Evolutionary conservation across 2,888 invertebrate species (phyloP), one percentile per base, ranked within the genome.

Genomic region (Athalia cordata): DNA sequence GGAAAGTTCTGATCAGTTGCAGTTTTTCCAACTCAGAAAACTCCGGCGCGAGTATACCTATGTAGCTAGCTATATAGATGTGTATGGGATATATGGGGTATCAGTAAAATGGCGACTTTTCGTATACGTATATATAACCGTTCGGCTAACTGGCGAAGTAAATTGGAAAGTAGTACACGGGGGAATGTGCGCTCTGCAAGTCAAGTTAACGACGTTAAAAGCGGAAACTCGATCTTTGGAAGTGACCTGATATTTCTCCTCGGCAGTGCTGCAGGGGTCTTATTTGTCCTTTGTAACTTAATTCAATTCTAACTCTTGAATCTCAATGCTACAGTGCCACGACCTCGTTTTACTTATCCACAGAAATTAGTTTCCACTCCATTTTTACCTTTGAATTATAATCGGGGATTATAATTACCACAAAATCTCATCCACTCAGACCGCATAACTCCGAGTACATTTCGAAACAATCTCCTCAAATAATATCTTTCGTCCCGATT

Each of bases 131-230:
- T 29, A 29, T 29, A 29, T 29, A 29, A 29, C 29, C 29, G 29
- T 57, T 13, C 13, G 45, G 75, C 61, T 75, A 75, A 62, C 75
- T 62, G 64, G 62, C 62, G 59, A 75, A 62, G 61, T 29, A 64
- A 75, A 75, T 75, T 75, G 61, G 49, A 75, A 75, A 75, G 75
- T 75, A 75, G 62, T 62, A 75, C 75, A 64, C 75, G 15, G 11
- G 62, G 75, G 62, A 75, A 64, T 29, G 50, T 50, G 61, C 61
- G 62, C 64, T 75, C 62, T 75, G 75, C 50, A 75, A 75, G 62
- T 75, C 75, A n/a, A 62, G 29, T 50, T 64, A 64, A 62, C 72
- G 59, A 59, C 43, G 72, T 72, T 72, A 72, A 72, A 72, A 72
- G 72, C 59, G 47, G 59, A 72, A 72, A 72, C 57, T 72, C 72